Evolutionary conservation across 2,888 invertebrate genomes (phyloP).

Genomic region (Scaptomyza cyrtandrae): DNA sequence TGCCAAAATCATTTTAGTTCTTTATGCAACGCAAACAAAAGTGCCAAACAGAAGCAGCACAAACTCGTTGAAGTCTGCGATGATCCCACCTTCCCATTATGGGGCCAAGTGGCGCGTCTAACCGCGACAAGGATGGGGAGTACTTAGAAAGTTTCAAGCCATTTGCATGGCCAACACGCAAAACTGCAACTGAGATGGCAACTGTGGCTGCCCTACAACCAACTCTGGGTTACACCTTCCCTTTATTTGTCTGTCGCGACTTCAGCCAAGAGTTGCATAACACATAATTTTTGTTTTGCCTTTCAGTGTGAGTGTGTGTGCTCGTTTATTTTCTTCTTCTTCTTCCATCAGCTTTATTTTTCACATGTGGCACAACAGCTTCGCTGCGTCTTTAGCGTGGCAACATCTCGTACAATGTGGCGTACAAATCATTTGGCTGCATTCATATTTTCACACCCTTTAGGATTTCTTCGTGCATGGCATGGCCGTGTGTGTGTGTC

Average conservation of each 20-base stretch:
- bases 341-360: conserved; percentile 27
- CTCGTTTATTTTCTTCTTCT: conserved; percentile 41
- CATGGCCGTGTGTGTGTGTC: conserved; percentile 27
- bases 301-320: conserved; percentile 58
- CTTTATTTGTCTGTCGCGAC: conserved; percentile 45
- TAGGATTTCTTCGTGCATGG: conserved; percentile 76
- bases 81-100: not conserved
- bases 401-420: conserved; percentile 24
- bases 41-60: not conserved
- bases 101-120: conserved; percentile 41
- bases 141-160: conserved; percentile 42
- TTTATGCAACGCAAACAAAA: conserved; percentile 45
- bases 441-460: conserved; percentile 79
- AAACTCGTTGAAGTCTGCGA: not conserved
- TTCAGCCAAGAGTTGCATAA: conserved; percentile 67
- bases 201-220: conserved; percentile 27
- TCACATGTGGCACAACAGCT: conserved; percentile 49
- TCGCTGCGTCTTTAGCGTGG: conserved; percentile 41
- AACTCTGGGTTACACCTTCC: not conserved
- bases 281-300: conserved; percentile 70
- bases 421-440: conserved; percentile 59
- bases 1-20: conserved; percentile 60
- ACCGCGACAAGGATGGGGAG: conserved; percentile 31
- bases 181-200: conserved; percentile 60
- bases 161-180: conserved; percentile 57